These are phyloP conservation scores for Listrodromus nycthemerus DNA, from an alignment of 2,888 invertebrate species.

Conservation along the genomic window DNA sequence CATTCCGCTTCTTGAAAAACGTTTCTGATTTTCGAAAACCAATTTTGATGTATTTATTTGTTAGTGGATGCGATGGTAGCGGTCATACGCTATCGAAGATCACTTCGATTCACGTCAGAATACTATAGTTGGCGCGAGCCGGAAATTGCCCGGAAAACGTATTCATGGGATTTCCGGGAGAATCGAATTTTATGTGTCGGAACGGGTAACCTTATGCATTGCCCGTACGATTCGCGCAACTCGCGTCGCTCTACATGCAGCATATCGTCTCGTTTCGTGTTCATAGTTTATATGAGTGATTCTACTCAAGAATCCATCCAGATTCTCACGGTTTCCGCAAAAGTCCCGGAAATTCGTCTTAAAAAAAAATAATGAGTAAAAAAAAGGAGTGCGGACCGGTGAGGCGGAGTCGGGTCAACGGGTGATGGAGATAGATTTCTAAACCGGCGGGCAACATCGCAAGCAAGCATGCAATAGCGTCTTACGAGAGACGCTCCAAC, in stretches of 20 bases:
- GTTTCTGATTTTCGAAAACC: too few species aligned
- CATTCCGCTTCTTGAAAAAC: too few species aligned
- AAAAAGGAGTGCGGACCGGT: slow-evolving; percentile 25
- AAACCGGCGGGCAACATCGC: slow-evolving; percentile 67
- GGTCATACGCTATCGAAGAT: too few species aligned
- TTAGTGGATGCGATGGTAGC: too few species aligned
- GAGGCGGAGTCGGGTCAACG: slow-evolving; percentile 24
- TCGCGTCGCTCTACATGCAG: background rate
- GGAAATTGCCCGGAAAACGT: slow-evolving; percentile 12
- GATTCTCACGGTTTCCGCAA: background rate
- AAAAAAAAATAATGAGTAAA: slow-evolving; percentile 21
- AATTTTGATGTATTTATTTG: too few species aligned
- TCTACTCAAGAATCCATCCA: background rate
- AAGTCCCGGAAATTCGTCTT: background rate
- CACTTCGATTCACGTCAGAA: background rate
- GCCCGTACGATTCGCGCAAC: background rate
- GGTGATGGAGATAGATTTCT: slow-evolving; percentile 53
- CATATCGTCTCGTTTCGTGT: background rate
- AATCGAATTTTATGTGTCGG: background rate
- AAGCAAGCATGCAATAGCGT: slow-evolving; percentile 72
- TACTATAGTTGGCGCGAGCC: background rate
- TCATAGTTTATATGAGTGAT: background rate
- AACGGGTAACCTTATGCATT: background rate
- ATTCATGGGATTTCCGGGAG: background rate
- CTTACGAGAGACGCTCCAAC: slow-evolving; percentile 67